These are phyloP conservation scores for Emys orbicularis DNA, from an alignment of 2,797 vertebrate genomes.

Conservation along the genomic window DNA sequence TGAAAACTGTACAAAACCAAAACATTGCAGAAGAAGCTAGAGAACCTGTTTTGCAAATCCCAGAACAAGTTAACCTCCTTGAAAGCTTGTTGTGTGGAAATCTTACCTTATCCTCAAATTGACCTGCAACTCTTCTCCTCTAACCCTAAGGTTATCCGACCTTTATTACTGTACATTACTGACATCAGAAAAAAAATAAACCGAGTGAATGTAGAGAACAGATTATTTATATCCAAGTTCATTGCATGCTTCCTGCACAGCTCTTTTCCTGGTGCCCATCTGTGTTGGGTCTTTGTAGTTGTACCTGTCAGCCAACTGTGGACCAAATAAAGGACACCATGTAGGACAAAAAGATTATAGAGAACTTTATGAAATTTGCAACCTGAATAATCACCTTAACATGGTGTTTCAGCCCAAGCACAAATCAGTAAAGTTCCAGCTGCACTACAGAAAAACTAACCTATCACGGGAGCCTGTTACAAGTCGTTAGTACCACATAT, in stretches of 20 bases:
- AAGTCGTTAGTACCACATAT: too few species aligned
- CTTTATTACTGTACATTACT: rapidly evolving
- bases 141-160: rapidly evolving
- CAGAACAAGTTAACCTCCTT: background rate
- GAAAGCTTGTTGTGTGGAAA: background rate
- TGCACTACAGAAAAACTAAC: background rate
- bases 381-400: too few species aligned
- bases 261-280: background rate
- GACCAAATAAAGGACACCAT: background rate
- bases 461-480: background rate
- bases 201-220: background rate
- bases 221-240: background rate
- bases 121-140: background rate
- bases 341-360: background rate
- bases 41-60: background rate
- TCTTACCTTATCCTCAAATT: background rate
- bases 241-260: background rate
- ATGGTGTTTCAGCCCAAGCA: too few species aligned
- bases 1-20: background rate
- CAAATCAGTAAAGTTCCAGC: background rate
- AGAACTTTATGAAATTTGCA: background rate
- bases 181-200: background rate
- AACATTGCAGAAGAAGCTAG: background rate
- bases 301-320: background rate
- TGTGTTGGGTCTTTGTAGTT: background rate